Evolutionary conservation across 2,113 vertebrate species (phyloP).

Genomic region (Vidua chalybeata): DNA sequence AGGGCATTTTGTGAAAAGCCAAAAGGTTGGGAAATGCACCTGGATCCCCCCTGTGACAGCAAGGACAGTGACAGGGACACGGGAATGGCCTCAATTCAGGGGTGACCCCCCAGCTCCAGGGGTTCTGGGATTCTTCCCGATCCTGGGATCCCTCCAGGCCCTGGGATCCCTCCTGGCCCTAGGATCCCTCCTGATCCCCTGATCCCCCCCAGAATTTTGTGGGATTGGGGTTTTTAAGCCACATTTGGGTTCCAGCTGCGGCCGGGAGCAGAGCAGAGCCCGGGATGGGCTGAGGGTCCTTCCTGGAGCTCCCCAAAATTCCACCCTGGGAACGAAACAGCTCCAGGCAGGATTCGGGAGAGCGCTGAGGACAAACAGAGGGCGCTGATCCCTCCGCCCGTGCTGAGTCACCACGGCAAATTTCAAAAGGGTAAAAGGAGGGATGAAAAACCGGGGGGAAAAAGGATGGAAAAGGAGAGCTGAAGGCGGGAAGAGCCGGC

Average conservation of each 20-base stretch:
- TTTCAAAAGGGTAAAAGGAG: not conserved
- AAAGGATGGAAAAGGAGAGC: not conserved
- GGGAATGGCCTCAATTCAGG: not conserved
- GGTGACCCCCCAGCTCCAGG: fast-evolving
- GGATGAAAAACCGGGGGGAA: not conserved
- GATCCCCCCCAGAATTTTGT: not conserved
- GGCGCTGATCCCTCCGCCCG: not conserved
- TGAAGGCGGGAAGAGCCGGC: not conserved
- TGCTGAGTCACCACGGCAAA: not conserved
- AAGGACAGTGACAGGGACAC: fast-evolving
- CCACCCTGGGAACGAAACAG: not conserved
- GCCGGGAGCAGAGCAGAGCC: no score
- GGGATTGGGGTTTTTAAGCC: not conserved
- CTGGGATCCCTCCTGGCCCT: not conserved
- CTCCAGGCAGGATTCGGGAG: not conserved
- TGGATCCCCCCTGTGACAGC: fast-evolving
- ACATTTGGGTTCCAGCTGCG: not conserved
- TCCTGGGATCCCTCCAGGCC: no score
- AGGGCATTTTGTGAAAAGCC: fast-evolving
- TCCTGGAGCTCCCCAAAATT: not conserved
- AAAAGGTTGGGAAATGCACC: not conserved
- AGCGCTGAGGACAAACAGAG: not conserved
- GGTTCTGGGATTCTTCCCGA: no score
- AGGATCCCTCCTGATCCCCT: not conserved
- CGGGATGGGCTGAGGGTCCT: no score